These are phyloP conservation scores for Paedocypris micromegethes DNA, from an alignment of 2,797 vertebrate species.

Conservation along the genomic window DNA sequence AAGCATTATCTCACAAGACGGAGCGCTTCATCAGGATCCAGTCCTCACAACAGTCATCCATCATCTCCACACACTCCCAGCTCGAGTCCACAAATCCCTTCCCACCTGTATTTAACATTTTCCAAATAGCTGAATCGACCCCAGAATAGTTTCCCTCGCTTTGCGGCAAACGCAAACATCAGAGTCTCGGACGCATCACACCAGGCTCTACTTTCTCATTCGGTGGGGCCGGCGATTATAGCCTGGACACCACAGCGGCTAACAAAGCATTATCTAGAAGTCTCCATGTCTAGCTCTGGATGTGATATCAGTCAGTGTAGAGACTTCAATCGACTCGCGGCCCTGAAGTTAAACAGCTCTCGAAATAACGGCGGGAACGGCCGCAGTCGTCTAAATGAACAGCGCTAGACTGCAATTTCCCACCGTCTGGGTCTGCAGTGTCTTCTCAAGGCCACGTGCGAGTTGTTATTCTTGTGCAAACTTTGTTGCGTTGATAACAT, in stretches of 20 bases:
- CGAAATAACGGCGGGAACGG: constrained; percentile 15
- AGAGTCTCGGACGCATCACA: constrained; percentile 52
- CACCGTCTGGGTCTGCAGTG: neutral
- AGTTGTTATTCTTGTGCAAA: too few species aligned
- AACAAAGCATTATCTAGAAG: constrained; percentile 43
- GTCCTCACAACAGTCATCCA: constrained; percentile 23
- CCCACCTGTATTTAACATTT: constrained; percentile 67
- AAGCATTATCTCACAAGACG: constrained; percentile 20
- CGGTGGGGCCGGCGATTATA: constrained; percentile 45
- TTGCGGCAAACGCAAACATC: constrained; percentile 61
- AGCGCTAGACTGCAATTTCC: neutral
- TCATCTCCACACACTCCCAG: constrained; percentile 23
- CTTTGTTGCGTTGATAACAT: too few species aligned
- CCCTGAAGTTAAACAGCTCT: constrained; percentile 19
- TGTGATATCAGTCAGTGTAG: constrained; percentile 39
- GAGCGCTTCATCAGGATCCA: constrained; percentile 5
- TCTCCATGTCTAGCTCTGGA: constrained; percentile 35
- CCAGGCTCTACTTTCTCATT: constrained; percentile 45
- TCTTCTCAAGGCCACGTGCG: too few species aligned
- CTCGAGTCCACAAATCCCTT: constrained; percentile 47
- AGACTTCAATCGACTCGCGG: constrained; percentile 31
- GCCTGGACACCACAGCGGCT: constrained; percentile 43
- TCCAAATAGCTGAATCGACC: constrained; percentile 69
- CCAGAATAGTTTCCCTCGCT: constrained; percentile 72
- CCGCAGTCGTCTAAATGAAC: constrained; percentile 5